Evolutionary conservation across 1,140 invertebrate species (phyloP), one percentile per base, ranked within the genome.

Genomic region (Lutraria rhynchaena): DNA sequence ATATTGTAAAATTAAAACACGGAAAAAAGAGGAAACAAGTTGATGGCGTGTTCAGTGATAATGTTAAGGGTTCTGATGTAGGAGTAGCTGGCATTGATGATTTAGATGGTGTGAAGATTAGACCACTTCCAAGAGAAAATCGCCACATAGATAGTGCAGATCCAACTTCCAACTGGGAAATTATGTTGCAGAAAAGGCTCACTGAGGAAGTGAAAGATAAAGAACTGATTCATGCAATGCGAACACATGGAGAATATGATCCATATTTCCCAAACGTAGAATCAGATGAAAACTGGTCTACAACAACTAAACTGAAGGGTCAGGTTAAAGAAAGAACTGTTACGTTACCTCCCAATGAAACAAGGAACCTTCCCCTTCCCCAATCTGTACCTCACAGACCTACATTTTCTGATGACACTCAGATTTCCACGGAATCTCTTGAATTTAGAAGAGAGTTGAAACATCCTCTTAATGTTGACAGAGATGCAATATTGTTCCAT

Each of bases 401-500:
- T 17, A 55, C 49, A 27, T 61, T 82, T 22, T 76, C 85, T 29
- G 81, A 82, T 13, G 77, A 84, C 11, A 71, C 84, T 13, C 74
- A 81, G 15, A 82, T 82, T 33, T 89, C 88, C 7, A 51, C 82
- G 19, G 84, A 87, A 69, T 89, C 88, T 15, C 53, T 89, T 27
- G 87, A 89, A 60, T 87, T 87, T 61, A 69, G 51, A 33, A 83
- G 84, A 53, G 89, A 91, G 31, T 86, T 89, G 37, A 87, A 86
- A 53, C 85, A 84, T 24, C 85, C 86, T 19, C 73, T 87, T 33
- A 84, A 87, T 82, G 86, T 91, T 53, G 90, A 91, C 77, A 80
- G 90, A 17, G 90, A 91, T 85, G 90, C 90, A 24, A 76, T 91
- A 19, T 69, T 91, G 33, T 91, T 91, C 74, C 88, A 91, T 81